phyloP scores from a whole-genome alignment of 1,140 invertebrate species.

The Cyclargus thomasi region DNA sequence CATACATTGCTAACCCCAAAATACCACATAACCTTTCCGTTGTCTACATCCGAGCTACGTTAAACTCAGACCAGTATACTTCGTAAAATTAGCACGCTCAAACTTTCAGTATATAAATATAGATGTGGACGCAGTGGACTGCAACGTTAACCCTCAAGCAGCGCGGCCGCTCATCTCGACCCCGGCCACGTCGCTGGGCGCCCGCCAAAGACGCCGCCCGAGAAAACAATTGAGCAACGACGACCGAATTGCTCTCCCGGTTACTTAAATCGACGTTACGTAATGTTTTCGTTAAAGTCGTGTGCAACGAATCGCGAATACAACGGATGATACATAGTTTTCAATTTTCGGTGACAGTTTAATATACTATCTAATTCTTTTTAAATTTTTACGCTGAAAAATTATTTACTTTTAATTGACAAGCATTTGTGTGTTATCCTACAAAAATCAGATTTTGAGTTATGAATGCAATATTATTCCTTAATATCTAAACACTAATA shows the following conservation, averaged over 20 bases:
- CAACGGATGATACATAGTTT: neutral
- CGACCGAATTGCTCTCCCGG: neutral
- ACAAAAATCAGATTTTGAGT: too few relatives aligned
- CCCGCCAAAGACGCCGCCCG: constrained; percentile 17
- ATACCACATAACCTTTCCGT: too few relatives aligned
- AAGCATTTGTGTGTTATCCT: too few relatives aligned
- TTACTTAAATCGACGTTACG: neutral
- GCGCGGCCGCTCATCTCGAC: neutral
- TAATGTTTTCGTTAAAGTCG: neutral
- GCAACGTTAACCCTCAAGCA: neutral
- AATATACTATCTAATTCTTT: neutral
- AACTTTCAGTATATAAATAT: too few relatives aligned
- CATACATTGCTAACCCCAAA: too few relatives aligned
- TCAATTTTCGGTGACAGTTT: neutral
- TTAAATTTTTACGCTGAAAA: too few relatives aligned
- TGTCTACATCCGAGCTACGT: too few relatives aligned
- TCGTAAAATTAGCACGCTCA: too few relatives aligned
- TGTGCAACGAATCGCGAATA: neutral
- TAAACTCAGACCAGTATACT: too few relatives aligned
- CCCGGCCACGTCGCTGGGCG: constrained; percentile 19
- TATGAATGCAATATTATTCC: too few relatives aligned
- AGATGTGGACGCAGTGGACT: neutral
- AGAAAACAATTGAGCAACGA: constrained; percentile 24
- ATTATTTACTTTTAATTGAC: too few relatives aligned
- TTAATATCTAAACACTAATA: too few relatives aligned